Percentiles rank a stretch among this genome's conserved stretches.
These are phyloP conservation scores for Holacanthella duospinosa DNA, from an alignment of 2,888 invertebrate species.

Conservation along the genomic window DNA sequence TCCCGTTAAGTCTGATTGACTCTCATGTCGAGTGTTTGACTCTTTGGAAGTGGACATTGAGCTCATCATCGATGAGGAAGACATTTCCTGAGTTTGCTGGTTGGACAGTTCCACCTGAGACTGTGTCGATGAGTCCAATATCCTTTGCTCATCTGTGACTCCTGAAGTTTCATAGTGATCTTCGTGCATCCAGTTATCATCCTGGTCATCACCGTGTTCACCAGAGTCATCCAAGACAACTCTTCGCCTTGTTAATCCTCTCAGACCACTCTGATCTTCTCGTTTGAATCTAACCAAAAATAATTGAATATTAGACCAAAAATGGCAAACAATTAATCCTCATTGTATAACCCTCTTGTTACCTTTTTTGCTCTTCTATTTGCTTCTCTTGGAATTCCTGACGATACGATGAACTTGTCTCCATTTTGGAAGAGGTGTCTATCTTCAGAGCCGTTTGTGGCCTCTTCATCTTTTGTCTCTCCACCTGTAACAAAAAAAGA, in stretches of 20 bases:
- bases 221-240: not conserved
- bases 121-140: not conserved
- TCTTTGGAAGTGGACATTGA: slow-evolving; percentile 2
- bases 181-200: not conserved
- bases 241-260: not conserved
- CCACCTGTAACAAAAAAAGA: slow-evolving; percentile 32
- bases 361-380: slow-evolving; percentile 51
- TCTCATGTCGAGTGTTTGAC: not conserved
- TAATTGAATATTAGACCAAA: too few species aligned
- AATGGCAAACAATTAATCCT: too few species aligned
- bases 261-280: not conserved
- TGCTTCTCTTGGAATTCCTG: slow-evolving; percentile 57
- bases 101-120: not conserved
- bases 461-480: slow-evolving; percentile 40
- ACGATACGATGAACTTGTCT: slow-evolving; percentile 50
- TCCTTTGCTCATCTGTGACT: too few species aligned
- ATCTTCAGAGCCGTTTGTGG: slow-evolving; percentile 39
- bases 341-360: slow-evolving; percentile 39
- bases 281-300: not conserved
- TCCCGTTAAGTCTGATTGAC: not conserved
- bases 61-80: not conserved
- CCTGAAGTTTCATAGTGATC: too few species aligned
- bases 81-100: not conserved
- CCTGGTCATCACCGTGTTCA: not conserved
- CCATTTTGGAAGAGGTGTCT: slow-evolving; percentile 40